Evolutionary conservation across 2,797 vertebrate genomes (phyloP), one percentile per base, ranked within the genome.

Genomic region (Acipenser oxyrinchus): DNA sequence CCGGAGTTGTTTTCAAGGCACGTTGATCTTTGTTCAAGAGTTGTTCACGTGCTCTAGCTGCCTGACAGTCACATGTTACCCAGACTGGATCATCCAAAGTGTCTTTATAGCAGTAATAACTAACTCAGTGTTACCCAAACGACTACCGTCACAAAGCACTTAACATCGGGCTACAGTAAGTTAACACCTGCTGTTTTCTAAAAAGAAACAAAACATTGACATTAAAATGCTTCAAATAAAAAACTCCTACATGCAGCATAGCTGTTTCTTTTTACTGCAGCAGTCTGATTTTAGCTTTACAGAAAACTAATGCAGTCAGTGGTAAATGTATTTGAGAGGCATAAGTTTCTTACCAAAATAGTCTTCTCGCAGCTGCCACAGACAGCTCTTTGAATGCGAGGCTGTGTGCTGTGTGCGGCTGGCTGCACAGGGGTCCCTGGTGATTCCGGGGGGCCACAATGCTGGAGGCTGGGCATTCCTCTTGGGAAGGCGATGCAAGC

Each of bases 291-390:
- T 6, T 5, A 60, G 10, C 6, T 4, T 15, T 1, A 51, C 10
- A 50, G 10, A 4, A 11, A 6, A 55, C n/a, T n/a, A 49, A 51
- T 10, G 37, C 50, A 12, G 8, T 10, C 55, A 51, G 18, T 4
- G 13, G 10, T 53, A 50, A 82, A 37, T 37, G 23, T 37, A 37
- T 37, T 37, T 37, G 4, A 37, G 23, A 4, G 23, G 3, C 23
- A 37, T 37, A 37, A 37, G 23, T 37, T 37, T 37, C 86, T 74
- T 74, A 90, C 88, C 85, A 1, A 91, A 75, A 64, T 73, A 79
- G 65, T 86, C 72, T 0, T 83, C 71, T 0, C 66, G 71, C 6
- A 77, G 55, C 8, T 74, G 79, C 8, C 71, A 78, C 49, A 50
- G 55, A 49, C 77, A 69, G 8, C 73, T 60, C 4, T 76, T 70